Evolutionary conservation across 2,888 invertebrate genomes (phyloP).

Genomic region (Hypsopygia costalis): DNA sequence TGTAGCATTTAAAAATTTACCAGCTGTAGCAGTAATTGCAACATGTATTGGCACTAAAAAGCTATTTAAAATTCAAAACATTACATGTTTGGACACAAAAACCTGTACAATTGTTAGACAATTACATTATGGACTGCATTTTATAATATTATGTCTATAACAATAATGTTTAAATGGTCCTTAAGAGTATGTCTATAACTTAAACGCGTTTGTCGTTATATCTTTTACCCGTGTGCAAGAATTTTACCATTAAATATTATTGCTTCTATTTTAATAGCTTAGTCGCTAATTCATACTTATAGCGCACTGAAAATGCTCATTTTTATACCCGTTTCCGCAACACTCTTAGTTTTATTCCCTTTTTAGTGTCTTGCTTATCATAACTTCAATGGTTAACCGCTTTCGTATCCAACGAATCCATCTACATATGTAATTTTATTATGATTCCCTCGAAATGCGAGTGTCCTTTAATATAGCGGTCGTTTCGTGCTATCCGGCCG

Average conservation of each 20-base stretch:
- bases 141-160: not conserved
- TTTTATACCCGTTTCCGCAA: conserved; percentile 23
- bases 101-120: too few species aligned
- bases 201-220: conserved; percentile 6
- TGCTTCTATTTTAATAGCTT: conserved; percentile 16
- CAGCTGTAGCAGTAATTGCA: too few species aligned
- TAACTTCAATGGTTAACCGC: conserved; percentile 35
- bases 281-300: conserved; percentile 21
- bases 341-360: conserved; percentile 33
- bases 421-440: conserved; percentile 63
- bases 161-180: not conserved
- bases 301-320: conserved; percentile 5
- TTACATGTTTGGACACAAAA: too few species aligned
- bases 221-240: conserved; percentile 9
- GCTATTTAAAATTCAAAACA: too few species aligned
- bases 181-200: too few species aligned
- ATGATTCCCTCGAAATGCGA: conserved; percentile 50
- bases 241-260: conserved; percentile 18
- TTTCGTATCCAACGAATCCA: conserved; percentile 41
- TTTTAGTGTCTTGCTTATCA: conserved; percentile 36
- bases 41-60: too few species aligned
- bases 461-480: conserved; percentile 65
- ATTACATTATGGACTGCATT: too few species aligned
- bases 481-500: conserved; percentile 41
- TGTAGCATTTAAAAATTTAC: too few species aligned